Evolutionary conservation across 2,888 invertebrate species (phyloP).

Genomic region (Cataglyphis albicans): DNA sequence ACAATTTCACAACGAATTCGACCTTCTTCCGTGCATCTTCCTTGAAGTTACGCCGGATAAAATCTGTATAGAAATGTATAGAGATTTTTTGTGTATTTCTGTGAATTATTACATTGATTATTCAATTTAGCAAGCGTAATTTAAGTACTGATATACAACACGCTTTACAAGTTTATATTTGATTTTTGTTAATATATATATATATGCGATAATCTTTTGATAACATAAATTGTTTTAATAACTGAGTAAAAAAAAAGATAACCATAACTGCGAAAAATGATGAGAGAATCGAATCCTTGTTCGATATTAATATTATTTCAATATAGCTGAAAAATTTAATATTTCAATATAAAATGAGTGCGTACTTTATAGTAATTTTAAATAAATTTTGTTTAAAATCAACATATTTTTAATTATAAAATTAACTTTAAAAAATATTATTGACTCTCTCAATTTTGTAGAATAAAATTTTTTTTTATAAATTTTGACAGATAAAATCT

Average conservation of each 20-base stretch:
- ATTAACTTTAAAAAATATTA: no score
- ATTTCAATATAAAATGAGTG: no score
- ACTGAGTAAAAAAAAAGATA: not conserved
- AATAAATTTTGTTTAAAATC: no score
- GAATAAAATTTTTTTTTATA: no score
- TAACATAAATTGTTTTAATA: constrained; percentile 4
- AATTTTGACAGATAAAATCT: no score
- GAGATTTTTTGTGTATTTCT: not conserved
- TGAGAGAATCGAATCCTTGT: not conserved
- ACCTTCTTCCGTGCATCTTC: constrained; percentile 36
- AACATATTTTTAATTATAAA: no score
- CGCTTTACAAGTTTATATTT: not conserved
- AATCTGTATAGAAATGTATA: not conserved
- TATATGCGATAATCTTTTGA: not conserved
- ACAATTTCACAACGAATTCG: constrained; percentile 62
- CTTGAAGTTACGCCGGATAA: constrained; percentile 57
- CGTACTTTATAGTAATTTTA: no score
- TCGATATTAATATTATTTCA: not conserved
- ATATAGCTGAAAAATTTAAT: no score
- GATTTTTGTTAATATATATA: no score
- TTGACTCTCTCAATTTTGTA: no score
- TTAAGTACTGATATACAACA: not conserved
- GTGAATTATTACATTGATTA: not conserved
- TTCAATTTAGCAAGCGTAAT: not conserved
- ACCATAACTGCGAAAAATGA: not conserved